Evolutionary conservation across 2,797 vertebrate genomes (phyloP).

Genomic region (Chelon auratus): DNA sequence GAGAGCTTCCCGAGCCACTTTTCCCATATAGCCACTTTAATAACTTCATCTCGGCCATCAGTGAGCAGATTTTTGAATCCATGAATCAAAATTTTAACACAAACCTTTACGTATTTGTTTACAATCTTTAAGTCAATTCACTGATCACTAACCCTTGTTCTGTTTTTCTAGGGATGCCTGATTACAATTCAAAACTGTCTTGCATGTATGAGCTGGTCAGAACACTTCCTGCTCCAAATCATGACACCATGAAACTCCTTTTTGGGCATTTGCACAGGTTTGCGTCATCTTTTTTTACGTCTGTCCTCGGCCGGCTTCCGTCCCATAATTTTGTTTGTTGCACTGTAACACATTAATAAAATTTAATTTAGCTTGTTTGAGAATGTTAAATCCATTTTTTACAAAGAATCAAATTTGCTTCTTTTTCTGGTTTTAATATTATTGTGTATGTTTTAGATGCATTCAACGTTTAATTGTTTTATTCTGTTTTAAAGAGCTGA

Average conservation of each 20-base stretch:
- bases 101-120: background rate
- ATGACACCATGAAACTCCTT: slow-evolving; percentile 90
- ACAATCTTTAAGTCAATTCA: background rate
- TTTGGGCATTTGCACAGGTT: slow-evolving; percentile 94
- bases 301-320: background rate
- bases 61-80: slow-evolving; percentile 50
- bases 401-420: background rate
- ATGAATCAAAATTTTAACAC: background rate
- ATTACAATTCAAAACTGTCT: slow-evolving; percentile 79
- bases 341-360: background rate
- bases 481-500: background rate
- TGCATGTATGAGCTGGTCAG: slow-evolving; percentile 86
- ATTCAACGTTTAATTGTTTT: background rate
- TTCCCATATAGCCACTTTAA: slow-evolving; percentile 91
- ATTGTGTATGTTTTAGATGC: background rate
- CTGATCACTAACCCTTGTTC: background rate
- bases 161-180: slow-evolving; percentile 84
- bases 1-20: slow-evolving; percentile 93
- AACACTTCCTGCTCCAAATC: slow-evolving; percentile 87
- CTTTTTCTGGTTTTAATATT: background rate
- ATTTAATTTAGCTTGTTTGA: background rate
- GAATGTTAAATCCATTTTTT: too few relatives aligned
- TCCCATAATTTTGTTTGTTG: background rate
- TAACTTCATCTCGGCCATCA: slow-evolving; percentile 81
- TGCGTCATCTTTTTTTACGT: slow-evolving; percentile 7